Evolutionary conservation across 2,113 vertebrate genomes (phyloP), one percentile per base, ranked within the genome.

Genomic region (Myotis davidii): DNA sequence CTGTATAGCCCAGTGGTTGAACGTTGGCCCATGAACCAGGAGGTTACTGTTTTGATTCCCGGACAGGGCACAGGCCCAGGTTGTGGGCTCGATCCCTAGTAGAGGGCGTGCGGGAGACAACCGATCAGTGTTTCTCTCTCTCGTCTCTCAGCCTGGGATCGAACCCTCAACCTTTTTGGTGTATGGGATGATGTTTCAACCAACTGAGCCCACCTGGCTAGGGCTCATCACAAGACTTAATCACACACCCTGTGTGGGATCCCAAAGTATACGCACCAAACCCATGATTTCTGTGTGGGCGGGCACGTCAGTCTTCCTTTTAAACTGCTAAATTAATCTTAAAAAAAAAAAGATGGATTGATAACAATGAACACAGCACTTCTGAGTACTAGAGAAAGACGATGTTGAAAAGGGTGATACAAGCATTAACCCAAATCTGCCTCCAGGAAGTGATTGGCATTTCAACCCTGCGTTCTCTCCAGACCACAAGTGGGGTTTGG

Each of bases 231-330:
- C 56, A 10, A 3, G 56, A 65, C 74, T 96, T 76, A 85, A 94
- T 92, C 90, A 90, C 78, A 81, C 76, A 73, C 27, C 39, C 20
- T 91, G 90, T 70, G 95, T 96, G 85, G 92, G 92, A 70, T 96
- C 70, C 77, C 59, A 32, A 76, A 79, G 94, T 25, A 76, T 6
- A 91, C 73, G 88, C 85, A 84, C 45, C 56, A 81, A 96, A 86
- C 88, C 95, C 90, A 67, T 94, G 96, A 96, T 97, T 95, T 94
- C 83, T 86, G 90, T 94, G 96, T 94, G 91, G 78, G 97, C 72
- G 76, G 85, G 85, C 92, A 84, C 56, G 84, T 95, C 96, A 84
- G 90, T 96, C 94, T 97, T 84, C 94, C 87, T 88, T 94, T 95
- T 52, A 95, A 97, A 96, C 56, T 88, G 85, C 88, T 72, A 95